Conservation (phyloP, 2,797 vertebrate species). For the Simalia tracyae region DNA sequence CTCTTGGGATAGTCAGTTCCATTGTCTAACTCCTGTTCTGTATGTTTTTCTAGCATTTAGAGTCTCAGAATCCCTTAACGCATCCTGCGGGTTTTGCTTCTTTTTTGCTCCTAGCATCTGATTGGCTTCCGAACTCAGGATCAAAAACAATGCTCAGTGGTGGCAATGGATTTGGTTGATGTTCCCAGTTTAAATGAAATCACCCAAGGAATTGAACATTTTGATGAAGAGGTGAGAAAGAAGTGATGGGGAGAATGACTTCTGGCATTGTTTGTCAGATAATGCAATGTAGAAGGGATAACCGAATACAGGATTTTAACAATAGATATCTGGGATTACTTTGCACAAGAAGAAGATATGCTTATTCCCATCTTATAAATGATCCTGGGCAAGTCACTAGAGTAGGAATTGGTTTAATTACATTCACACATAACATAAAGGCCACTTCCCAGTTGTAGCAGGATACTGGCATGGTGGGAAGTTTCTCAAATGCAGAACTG, state of each 20-base stretch:
- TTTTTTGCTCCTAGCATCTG: background rate
- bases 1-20: background rate
- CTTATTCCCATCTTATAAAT: background rate
- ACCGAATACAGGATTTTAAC: background rate
- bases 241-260: background rate
- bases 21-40: no score
- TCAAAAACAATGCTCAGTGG: slow-evolving; percentile 4
- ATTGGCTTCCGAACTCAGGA: slow-evolving; percentile 14
- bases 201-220: background rate
- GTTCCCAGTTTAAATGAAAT: slow-evolving; percentile 3
- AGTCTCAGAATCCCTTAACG: background rate
- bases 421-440: background rate
- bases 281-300: background rate
- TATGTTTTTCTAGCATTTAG: background rate
- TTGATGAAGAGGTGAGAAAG: background rate
- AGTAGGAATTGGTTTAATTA: background rate
- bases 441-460: background rate
- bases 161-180: background rate
- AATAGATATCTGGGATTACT: background rate
- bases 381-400: background rate
- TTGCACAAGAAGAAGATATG: background rate
- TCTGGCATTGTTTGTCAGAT: background rate
- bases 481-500: background rate
- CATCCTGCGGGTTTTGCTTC: background rate
- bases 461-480: background rate